Conservation (phyloP, 2,888 invertebrate genomes). For the Nephrotoma appendiculata region DNA sequence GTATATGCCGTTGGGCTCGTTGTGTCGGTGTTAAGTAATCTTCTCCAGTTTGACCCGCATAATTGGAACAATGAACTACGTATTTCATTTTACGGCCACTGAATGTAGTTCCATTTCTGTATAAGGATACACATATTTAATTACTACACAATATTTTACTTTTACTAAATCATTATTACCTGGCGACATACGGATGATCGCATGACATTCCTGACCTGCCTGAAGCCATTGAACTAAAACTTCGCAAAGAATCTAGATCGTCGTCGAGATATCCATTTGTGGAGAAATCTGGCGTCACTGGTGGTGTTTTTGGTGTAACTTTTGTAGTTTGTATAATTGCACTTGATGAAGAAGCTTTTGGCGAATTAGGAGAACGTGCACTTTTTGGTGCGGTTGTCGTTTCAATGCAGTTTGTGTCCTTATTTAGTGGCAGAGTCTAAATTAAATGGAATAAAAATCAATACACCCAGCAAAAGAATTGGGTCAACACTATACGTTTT, state of each 20-base stretch:
- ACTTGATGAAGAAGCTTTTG: neutral
- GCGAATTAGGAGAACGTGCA: neutral
- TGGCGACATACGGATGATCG: constrained; percentile 69
- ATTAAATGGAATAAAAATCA: neutral
- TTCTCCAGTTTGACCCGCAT: constrained; percentile 59
- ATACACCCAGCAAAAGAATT: neutral
- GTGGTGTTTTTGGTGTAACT: constrained; percentile 38
- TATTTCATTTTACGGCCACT: constrained; percentile 59
- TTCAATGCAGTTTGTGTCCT: neutral
- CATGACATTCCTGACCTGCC: constrained; percentile 52
- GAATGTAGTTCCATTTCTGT: constrained; percentile 51
- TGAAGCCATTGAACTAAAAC: constrained; percentile 64
- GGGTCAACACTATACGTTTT: neutral
- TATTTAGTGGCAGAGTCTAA: neutral
- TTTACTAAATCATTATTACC: constrained; percentile 20
- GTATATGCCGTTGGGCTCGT: constrained; percentile 65
- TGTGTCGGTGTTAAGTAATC: constrained; percentile 83
- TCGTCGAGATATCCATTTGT: constrained; percentile 40
- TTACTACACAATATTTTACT: neutral
- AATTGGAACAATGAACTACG: constrained; percentile 72
- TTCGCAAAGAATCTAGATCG: constrained; percentile 63
- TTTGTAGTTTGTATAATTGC: neutral
- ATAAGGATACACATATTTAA: constrained; percentile 2
- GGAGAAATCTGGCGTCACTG: constrained; percentile 44
- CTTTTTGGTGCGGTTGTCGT: neutral